Base-by-base conservation (phyloP, 2,797 vertebrate genomes). In the Sebastes iracundus region DNA sequence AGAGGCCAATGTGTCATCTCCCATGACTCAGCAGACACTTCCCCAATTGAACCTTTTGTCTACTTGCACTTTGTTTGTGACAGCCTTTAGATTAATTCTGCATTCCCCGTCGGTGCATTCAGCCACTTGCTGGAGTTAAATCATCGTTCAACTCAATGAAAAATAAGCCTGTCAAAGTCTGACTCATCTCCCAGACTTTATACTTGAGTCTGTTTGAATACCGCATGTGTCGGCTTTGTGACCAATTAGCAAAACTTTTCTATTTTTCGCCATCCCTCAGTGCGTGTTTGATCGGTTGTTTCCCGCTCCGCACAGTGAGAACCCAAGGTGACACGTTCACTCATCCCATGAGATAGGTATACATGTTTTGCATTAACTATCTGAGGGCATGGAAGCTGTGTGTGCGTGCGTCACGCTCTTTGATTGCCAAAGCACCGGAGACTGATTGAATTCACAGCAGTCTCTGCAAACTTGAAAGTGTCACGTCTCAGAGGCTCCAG, bases 161-260 rank as follows among this genome's bases (percentile, higher is more conserved):
- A 89, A 89, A 88, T 52, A 83, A 81, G 60, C 70, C 77, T 80
- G 85, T 90, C 88, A 87, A 68, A 79, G 60, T 68, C 70, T 80
- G 84, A 86, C 69, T 92, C 89, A 87, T 91, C 83, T 79, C 68
- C 25, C 59, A 12, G 80, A 86, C 75, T 87, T 82, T 75, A 60
- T 73, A 66, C 75, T 63, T 20, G 53, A 80, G 75, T 53, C 82
- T n/a, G 49, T 86, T 86, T 85, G 38, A 88, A 84, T 87, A 74
- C 74, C 20, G 82, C 81, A 70, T 70, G 72, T 87, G 82, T 84
- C 60, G 2, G 38, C 74, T 85, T 85, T 27, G 27, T 77, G 4
- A 63, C 73, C 88, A 89, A 93, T 92, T 75, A 90, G 71, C 73
- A 62, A 33, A 75, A 81, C 72, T 61, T 66, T 35, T 63, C 46